A percentile compares a stretch with the other conserved stretches of the same genome.
phyloP scores from a whole-genome alignment of 1,140 invertebrate genomes.

The Saxidomus purpurata region DNA sequence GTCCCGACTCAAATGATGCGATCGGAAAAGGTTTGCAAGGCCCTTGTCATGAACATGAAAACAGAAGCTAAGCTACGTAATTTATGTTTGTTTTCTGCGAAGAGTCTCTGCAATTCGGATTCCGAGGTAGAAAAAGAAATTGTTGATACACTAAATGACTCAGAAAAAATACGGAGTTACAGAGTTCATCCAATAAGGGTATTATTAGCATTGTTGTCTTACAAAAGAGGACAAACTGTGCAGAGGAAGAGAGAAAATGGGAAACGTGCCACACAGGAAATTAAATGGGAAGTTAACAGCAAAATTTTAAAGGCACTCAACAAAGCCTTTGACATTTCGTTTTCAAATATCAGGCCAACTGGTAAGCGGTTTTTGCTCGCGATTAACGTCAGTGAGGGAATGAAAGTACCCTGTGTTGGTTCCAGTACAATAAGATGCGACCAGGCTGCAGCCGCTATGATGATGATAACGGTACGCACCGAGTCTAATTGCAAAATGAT shows the following conservation, averaged over 20 bases:
- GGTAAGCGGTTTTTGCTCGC: conserved; percentile 88
- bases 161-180: conserved; percentile 86
- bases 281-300: conserved; percentile 79
- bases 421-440: conserved; percentile 61
- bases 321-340: conserved; percentile 82
- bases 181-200: conserved; percentile 89
- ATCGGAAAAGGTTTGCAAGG: conserved; percentile 89
- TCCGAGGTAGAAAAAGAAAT: too few relatives aligned
- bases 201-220: conserved; percentile 88
- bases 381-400: conserved; percentile 88
- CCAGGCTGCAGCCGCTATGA: conserved; percentile 74
- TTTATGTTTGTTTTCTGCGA: conserved; percentile 90
- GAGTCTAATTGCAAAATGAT: conserved; percentile 77
- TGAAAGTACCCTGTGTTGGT: conserved; percentile 79
- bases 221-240: too few relatives aligned
- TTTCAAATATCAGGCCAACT: conserved; percentile 86
- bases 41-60: conserved; percentile 89
- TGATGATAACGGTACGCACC: conserved; percentile 74
- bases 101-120: conserved; percentile 89
- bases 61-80: conserved; percentile 89
- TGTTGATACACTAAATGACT: conserved; percentile 69
- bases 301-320: conserved; percentile 82
- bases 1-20: conserved; percentile 90
- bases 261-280: conserved; percentile 87
- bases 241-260: too few relatives aligned